A percentile compares a stretch with the other conserved stretches of the same genome.
Conservation (phyloP, 2,888 invertebrate genomes). For the Orchesella flavescens region DNA sequence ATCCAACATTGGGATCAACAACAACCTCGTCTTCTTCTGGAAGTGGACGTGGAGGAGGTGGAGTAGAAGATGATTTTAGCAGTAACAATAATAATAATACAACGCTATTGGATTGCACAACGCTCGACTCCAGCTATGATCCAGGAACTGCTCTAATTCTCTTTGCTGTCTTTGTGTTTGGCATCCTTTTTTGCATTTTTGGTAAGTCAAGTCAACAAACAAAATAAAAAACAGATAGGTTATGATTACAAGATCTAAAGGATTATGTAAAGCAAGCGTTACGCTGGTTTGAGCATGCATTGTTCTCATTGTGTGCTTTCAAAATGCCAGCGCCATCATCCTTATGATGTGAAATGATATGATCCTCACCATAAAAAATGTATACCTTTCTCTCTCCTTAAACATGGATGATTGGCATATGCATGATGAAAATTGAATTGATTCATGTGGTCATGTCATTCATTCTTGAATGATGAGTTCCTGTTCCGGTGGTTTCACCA, state of each 20-base stretch:
- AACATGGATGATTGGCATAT: conserved; percentile 6
- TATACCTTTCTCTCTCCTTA: background rate
- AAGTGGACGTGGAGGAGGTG: background rate
- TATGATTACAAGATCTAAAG: background rate
- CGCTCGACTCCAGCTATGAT: conserved; percentile 80
- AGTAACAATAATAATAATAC: conserved; percentile 22
- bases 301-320: conserved; percentile 3
- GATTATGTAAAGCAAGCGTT: no score
- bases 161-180: conserved; percentile 85
- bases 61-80: background rate
- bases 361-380: background rate
- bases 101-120: conserved; percentile 64
- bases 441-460: background rate
- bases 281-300: background rate
- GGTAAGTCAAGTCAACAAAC: conserved; percentile 78
- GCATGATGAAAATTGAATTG: background rate
- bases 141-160: conserved; percentile 80
- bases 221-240: background rate
- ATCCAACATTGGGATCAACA: conserved; percentile 39
- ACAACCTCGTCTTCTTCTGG: conserved; percentile 36
- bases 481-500: conserved; percentile 55
- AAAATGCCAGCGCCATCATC: background rate
- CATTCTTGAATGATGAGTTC: conserved; percentile 32
- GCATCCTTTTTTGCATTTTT: conserved; percentile 87
- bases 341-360: no score